phyloP scores from a whole-genome alignment of 53 echinoderm and acorn worm genomes.

The Echinarachnius parma region DNA sequence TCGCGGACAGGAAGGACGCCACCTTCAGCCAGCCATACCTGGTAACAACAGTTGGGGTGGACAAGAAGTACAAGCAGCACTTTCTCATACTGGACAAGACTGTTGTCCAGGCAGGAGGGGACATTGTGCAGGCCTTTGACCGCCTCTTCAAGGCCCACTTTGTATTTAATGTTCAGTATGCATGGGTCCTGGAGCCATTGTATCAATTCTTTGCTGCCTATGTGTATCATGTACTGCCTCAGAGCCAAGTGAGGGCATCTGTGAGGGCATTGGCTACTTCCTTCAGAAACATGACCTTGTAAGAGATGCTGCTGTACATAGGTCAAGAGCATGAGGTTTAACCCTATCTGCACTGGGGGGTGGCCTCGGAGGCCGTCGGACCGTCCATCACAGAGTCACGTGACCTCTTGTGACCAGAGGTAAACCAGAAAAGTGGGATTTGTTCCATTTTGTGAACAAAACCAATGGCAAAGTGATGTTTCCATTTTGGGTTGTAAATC shows the following conservation, averaged over 20 bases:
- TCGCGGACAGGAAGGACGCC: background rate
- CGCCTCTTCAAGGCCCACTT: background rate
- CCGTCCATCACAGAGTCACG: slow-evolving; percentile 4
- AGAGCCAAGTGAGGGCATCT: background rate
- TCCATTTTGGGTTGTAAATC: background rate
- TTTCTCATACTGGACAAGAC: background rate
- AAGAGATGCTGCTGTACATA: no score
- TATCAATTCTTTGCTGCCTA: background rate
- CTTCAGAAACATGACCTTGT: slow-evolving; percentile 5
- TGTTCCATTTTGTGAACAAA: slow-evolving; percentile 7
- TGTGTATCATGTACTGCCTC: background rate
- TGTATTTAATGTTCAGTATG: slow-evolving; percentile 6
- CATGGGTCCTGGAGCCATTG: background rate
- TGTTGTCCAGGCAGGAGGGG: background rate
- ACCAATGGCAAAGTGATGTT: slow-evolving; percentile 8
- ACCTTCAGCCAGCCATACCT: background rate
- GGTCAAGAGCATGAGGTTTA: no score
- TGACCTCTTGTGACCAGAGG: slow-evolving; percentile 3
- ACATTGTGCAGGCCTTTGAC: background rate
- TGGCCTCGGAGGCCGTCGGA: no score
- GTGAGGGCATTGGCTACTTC: background rate
- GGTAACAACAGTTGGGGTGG: background rate
- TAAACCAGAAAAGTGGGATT: background rate
- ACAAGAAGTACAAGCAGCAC: background rate
- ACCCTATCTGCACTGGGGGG: no score